Evolutionary conservation across 2,797 vertebrate species (phyloP).

Genomic region (Tapirus indicus): DNA sequence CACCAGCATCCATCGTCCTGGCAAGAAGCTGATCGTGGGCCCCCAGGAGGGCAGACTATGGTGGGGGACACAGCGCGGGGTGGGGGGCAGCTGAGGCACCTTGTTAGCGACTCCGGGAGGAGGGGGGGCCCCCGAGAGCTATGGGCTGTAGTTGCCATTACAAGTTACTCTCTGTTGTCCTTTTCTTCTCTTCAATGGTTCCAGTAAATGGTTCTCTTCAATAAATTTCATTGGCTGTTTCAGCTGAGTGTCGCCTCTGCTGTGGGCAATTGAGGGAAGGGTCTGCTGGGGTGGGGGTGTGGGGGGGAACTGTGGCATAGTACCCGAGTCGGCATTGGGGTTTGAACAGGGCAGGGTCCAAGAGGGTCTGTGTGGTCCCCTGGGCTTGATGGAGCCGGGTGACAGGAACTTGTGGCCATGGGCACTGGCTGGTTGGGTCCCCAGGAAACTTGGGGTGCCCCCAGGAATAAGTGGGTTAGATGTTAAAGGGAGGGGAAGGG

Average conservation of each 20-base stretch:
- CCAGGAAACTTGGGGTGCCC: background rate
- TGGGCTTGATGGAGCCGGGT: too few species aligned
- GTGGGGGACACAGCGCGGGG: accelerated
- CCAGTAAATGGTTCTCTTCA: constrained; percentile 35
- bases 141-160: background rate
- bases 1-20: background rate
- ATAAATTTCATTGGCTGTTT: constrained; percentile 31
- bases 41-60: too few species aligned
- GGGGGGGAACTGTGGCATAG: background rate
- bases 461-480: background rate
- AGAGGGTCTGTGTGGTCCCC: too few species aligned
- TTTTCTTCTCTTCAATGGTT: background rate
- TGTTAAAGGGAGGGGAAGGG: background rate
- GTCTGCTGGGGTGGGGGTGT: background rate
- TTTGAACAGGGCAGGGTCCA: too few species aligned
- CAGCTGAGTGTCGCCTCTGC: background rate
- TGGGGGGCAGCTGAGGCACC: background rate
- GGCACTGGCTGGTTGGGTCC: too few species aligned
- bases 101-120: background rate
- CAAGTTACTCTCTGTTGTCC: background rate
- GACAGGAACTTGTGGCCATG: too few species aligned
- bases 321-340: background rate
- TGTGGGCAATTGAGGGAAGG: background rate
- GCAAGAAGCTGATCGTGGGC: background rate
- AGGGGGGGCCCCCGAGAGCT: accelerated